Percentiles rank a stretch among this genome's conserved stretches.
Conservation (phyloP, 2,888 invertebrate genomes). For the Steromphala cineraria region DNA sequence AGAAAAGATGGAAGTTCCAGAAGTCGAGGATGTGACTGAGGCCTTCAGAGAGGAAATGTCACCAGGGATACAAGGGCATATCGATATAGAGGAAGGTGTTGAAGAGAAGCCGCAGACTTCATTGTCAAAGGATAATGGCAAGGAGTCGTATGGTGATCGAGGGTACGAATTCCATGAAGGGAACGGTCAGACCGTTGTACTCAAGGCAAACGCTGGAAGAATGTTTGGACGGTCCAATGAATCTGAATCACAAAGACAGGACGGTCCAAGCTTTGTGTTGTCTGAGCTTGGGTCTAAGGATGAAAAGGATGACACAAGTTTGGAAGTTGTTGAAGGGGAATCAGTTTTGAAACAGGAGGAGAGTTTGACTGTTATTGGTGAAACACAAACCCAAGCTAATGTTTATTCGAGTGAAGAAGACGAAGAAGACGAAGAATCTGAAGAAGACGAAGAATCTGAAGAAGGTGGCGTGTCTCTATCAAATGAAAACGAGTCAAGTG, state of each 20-base stretch:
- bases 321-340: slow-evolving; percentile 10
- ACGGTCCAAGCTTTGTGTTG: slow-evolving; percentile 3
- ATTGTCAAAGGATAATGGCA: not conserved
- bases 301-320: not conserved
- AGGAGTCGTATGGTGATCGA: not conserved
- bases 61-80: not conserved
- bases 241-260: not conserved
- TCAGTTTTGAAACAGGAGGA: not conserved
- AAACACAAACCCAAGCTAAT: not conserved
- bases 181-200: not conserved
- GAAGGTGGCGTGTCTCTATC: not conserved
- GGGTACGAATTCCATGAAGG: not conserved
- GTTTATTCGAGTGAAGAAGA: not conserved
- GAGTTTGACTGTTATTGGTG: not conserved
- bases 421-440: not conserved
- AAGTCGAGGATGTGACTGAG: not conserved
- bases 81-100: not conserved
- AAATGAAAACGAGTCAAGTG: not conserved
- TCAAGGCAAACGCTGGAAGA: not conserved
- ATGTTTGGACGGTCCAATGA: not conserved
- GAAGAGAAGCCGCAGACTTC: not conserved
- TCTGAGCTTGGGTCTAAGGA: not conserved
- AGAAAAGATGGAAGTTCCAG: not conserved
- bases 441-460: not conserved
- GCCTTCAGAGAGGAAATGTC: not conserved